Base-by-base conservation (phyloP, 2,797 vertebrate species). In the Molossus alvarezi region DNA sequence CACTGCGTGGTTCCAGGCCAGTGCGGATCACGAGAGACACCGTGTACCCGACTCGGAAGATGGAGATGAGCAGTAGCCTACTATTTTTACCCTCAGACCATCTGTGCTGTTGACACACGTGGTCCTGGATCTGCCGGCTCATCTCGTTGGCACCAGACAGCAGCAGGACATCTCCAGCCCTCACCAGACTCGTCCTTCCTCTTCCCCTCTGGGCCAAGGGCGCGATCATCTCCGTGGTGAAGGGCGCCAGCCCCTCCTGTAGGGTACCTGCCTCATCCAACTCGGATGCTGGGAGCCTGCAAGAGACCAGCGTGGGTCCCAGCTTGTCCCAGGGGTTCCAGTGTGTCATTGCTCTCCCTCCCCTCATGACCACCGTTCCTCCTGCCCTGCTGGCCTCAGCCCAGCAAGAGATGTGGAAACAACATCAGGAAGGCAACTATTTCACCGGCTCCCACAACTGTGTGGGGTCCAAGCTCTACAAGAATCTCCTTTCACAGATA, bases 241-340 rank as follows among this genome's bases (percentile, higher is more conserved):
- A 62, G 37, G 25, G 4, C 5, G 17, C 15, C 37, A 9, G 1
- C 27, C 33, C 12, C 79, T 82, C 7, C 53, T 67, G 2, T 13
- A 33, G 33, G 20, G 14, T 11, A 23, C 27, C 3, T 0, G 0
- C 10, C 20, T 64, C 13, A 18, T 11, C 21, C 15, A 41, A 33
- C 5, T 20, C 29, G 23, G 72, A 77, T 55, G 17, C 10, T 3
- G 29, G 33, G 14, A 48, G n/a, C 20, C 53, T 57, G 0, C 9
- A 37, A 67, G 48, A 75, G n/a, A n/a, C 18, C 13, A 33, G 4
- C 14, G 2, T 0, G 0, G 25, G 8, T 48, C 62, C 64, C n/a
- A 21, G 15, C 20, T 64, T 60, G 57, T 57, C n/a, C 9, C 33
- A 0, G 7, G 18, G 20, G 53, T 25, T 25, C 55, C 27, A 15